Percentiles rank a stretch among this genome's conserved stretches.
Conservation (phyloP, 1,140 invertebrate genomes). For the Nilaparvata lugens region DNA sequence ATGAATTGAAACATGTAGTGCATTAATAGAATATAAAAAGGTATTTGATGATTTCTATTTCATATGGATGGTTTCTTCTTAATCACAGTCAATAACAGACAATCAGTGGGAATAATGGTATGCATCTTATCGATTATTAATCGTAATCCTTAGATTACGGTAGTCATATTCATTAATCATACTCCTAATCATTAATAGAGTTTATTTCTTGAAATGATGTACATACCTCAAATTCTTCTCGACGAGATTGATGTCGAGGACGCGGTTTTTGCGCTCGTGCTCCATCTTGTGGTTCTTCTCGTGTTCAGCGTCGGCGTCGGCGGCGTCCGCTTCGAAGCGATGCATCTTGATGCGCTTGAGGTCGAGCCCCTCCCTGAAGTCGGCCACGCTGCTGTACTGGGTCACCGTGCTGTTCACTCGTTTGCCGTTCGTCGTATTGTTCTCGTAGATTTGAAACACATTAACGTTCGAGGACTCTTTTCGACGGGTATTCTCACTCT, state of each 20-base stretch:
- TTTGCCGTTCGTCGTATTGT: slow-evolving; percentile 19
- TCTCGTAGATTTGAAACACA: slow-evolving; percentile 20
- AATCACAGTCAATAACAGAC: no score
- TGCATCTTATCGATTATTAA: no score
- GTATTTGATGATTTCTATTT: no score
- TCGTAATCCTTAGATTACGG: no score
- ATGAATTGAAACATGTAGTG: no score
- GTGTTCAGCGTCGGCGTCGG: slow-evolving; percentile 3
- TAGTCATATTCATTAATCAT: no score
- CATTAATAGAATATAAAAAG: no score
- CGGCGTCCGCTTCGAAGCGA: slow-evolving; percentile 10
- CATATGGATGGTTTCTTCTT: no score
- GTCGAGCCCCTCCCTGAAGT: slow-evolving; percentile 24
- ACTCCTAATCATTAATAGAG: no score
- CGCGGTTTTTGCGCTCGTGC: slow-evolving; percentile 21
- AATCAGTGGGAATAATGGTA: no score
- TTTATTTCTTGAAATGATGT: not conserved
- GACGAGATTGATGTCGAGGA: slow-evolving; percentile 3
- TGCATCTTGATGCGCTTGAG: slow-evolving; percentile 26
- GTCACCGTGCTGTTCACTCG: slow-evolving; percentile 17
- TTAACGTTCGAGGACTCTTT: slow-evolving; percentile 20
- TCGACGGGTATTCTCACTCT: slow-evolving; percentile 28
- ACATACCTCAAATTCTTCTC: slow-evolving; percentile 24
- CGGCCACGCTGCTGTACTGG: slow-evolving; percentile 18
- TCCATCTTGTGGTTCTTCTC: slow-evolving; percentile 37